These are phyloP conservation scores for Diceros bicornis DNA, from an alignment of 2,797 vertebrate genomes.

Conservation along the genomic window DNA sequence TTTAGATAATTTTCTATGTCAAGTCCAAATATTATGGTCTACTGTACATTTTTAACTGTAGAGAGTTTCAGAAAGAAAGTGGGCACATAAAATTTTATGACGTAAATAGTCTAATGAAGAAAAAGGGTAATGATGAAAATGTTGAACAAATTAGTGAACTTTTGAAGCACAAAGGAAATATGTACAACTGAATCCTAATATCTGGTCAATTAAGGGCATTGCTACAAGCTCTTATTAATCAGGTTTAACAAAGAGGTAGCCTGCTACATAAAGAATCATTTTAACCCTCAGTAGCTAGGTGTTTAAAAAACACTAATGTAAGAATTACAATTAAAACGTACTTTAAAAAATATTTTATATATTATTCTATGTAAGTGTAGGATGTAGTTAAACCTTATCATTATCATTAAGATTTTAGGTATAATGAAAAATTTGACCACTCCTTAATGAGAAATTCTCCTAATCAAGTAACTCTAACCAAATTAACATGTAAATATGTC, in stretches of 20 bases:
- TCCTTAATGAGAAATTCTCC: constrained; percentile 35
- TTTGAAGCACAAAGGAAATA: neutral
- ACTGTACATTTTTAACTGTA: neutral
- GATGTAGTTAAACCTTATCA: neutral
- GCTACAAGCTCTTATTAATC: neutral
- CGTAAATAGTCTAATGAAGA: neutral
- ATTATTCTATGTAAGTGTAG: constrained; percentile 5
- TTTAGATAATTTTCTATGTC: neutral
- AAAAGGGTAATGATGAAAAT: constrained; percentile 13
- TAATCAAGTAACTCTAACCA: neutral
- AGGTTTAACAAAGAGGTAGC: neutral
- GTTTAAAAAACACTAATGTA: neutral
- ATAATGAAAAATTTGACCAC: neutral
- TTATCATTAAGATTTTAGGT: constrained; percentile 20
- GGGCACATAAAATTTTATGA: neutral
- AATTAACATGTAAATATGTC: neutral
- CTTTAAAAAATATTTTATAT: neutral
- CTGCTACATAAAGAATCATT: neutral
- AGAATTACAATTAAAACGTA: neutral
- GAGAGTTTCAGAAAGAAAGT: neutral
- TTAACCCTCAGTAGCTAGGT: neutral
- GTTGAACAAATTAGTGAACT: neutral
- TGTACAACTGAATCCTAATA: neutral
- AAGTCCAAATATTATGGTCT: neutral
- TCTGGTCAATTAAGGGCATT: neutral